Evolutionary conservation across 2,888 invertebrate species (phyloP).

Genomic region (Rhagophthalmus giganteus): DNA sequence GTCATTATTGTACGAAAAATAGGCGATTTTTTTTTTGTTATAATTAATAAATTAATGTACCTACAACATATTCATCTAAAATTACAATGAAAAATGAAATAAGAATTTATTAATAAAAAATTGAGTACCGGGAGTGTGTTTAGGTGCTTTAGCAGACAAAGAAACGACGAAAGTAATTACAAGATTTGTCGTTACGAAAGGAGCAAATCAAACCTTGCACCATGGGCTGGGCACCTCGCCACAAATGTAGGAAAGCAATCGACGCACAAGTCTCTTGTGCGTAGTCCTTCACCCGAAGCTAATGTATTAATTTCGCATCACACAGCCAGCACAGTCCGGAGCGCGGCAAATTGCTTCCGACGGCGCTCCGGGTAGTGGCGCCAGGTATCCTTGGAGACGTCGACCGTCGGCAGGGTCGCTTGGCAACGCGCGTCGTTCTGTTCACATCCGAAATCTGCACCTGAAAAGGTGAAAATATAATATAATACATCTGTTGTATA

Average conservation of each 20-base stretch:
- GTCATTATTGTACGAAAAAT: too few species aligned
- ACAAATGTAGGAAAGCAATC: conserved; percentile 24
- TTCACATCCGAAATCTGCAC: conserved; percentile 41
- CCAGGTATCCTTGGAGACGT: conserved; percentile 60
- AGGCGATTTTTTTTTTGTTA: too few species aligned
- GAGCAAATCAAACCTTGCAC: conserved; percentile 16
- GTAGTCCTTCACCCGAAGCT: conserved; percentile 46
- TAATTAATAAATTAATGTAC: too few species aligned
- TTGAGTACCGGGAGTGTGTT: too few species aligned
- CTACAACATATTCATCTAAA: too few species aligned
- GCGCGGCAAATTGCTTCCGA: conserved; percentile 61
- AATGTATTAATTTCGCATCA: conserved; percentile 51
- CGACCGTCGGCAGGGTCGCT: conserved; percentile 57
- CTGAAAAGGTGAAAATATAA: conserved; percentile 37
- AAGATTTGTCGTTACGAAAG: too few species aligned
- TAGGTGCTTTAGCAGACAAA: too few species aligned
- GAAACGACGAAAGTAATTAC: too few species aligned
- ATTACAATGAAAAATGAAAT: too few species aligned
- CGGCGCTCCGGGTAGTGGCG: conserved; percentile 63
- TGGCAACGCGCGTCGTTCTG: conserved; percentile 59
- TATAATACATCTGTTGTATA: background rate
- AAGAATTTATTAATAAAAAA: too few species aligned
- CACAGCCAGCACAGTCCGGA: conserved; percentile 44
- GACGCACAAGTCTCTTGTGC: conserved; percentile 34
- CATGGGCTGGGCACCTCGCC: conserved; percentile 16